Conservation (phyloP, 2,888 invertebrate genomes). For the Atherix ibis region DNA sequence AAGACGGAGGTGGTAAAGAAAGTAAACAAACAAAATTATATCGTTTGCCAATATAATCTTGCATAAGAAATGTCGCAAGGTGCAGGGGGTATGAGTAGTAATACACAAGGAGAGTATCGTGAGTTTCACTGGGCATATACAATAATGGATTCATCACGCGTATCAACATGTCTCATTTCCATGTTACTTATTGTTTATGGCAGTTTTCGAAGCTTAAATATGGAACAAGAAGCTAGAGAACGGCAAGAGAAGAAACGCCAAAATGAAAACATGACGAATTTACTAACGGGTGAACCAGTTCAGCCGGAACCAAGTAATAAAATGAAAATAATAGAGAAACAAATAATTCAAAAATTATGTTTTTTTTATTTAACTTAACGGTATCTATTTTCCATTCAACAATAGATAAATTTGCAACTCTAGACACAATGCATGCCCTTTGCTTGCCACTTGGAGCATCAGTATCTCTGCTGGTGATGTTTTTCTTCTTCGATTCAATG, state of each 20-base stretch:
- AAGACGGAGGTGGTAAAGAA: too few relatives aligned
- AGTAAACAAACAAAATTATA: too few relatives aligned
- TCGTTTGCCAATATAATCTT: too few relatives aligned
- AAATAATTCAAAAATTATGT: too few relatives aligned
- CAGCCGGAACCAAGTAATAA: slow-evolving; percentile 35
- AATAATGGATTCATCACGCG: slow-evolving; percentile 93
- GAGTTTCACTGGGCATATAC: slow-evolving; percentile 82
- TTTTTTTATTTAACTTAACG: background rate
- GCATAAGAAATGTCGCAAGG: slow-evolving; percentile 15
- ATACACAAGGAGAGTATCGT: slow-evolving; percentile 25
- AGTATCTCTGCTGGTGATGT: slow-evolving; percentile 90
- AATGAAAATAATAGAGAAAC: background rate
- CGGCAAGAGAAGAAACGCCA: slow-evolving; percentile 56
- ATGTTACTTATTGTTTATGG: slow-evolving; percentile 95
- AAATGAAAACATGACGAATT: slow-evolving; percentile 39
- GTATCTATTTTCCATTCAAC: slow-evolving; percentile 3
- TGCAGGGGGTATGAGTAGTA: slow-evolving; percentile 18
- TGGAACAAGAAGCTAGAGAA: slow-evolving; percentile 87
- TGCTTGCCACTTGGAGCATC: slow-evolving; percentile 93
- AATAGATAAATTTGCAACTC: slow-evolving; percentile 64
- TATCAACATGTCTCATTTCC: slow-evolving; percentile 93
- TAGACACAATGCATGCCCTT: slow-evolving; percentile 94
- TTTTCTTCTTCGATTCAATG: slow-evolving; percentile 98
- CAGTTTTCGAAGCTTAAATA: slow-evolving; percentile 89
- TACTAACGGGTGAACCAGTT: slow-evolving; percentile 31